Evolutionary conservation across 2,888 invertebrate genomes (phyloP).

Genomic region (Baronia brevicornis): DNA sequence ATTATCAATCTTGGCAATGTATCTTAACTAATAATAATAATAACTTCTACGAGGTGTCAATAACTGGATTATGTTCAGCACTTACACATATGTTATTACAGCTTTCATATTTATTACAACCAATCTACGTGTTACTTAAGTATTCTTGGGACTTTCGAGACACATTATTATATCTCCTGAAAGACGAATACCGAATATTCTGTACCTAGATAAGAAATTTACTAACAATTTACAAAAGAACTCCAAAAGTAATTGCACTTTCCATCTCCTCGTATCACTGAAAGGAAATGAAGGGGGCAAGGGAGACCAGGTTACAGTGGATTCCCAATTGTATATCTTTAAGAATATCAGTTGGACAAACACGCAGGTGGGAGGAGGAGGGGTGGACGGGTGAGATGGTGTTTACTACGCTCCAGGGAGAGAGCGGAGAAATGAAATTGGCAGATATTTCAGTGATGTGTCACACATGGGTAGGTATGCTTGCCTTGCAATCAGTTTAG

Average conservation of each 20-base stretch:
- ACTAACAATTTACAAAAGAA: slow-evolving; percentile 33
- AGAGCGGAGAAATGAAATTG: slow-evolving; percentile 68
- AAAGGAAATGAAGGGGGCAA: slow-evolving; percentile 19
- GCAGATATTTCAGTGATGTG: slow-evolving; percentile 68
- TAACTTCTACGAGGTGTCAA: too few relatives aligned
- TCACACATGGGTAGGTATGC: slow-evolving; percentile 60
- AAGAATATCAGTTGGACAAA: slow-evolving; percentile 66
- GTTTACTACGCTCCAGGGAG: slow-evolving; percentile 70
- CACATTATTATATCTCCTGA: slow-evolving; percentile 50
- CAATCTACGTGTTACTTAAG: slow-evolving; percentile 23
- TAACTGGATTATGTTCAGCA: too few relatives aligned
- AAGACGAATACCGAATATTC: slow-evolving; percentile 40
- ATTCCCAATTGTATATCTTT: slow-evolving; percentile 40
- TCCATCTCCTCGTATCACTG: slow-evolving; percentile 22
- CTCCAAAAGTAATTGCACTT: slow-evolving; percentile 30
- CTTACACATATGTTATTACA: slow-evolving; percentile 6
- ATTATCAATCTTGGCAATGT: too few relatives aligned
- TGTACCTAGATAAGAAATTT: slow-evolving; percentile 38
- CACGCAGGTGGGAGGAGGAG: slow-evolving; percentile 31
- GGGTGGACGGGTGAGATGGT: slow-evolving; percentile 43
- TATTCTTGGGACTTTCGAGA: slow-evolving; percentile 61
- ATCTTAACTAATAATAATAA: too few relatives aligned
- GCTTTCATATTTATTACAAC: slow-evolving; percentile 7
- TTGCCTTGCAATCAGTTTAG: slow-evolving; percentile 39
- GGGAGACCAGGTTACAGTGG: slow-evolving; percentile 38